Evolutionary conservation across 1,140 invertebrate genomes (phyloP), one percentile per base, ranked within the genome.

Genomic region (Trichonephila inaurata): DNA sequence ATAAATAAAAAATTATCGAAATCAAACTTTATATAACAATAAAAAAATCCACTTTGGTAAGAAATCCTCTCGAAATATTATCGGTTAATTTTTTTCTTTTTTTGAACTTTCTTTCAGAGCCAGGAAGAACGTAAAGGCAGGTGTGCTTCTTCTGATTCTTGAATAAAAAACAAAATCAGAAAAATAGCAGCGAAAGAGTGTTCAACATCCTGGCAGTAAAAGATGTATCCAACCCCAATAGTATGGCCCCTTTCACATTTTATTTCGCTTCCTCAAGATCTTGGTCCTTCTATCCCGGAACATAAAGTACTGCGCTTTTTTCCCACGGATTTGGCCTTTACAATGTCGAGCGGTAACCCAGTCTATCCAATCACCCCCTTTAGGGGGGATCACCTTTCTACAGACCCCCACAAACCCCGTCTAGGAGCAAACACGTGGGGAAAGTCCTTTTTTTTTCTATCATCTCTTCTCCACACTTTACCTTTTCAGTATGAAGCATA

Each of bases 301-400:
- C 87, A 89, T 64, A 72, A 89, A 64, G 87, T 44, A 69, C 87
- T 24, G 28, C 18, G 64, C 33, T 87, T 60, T 69, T 66, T 89
- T 89, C 87, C 87, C 87, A 89, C 87, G 87, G 87, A 66, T 89
- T 89, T 44, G 87, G 87, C 62, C 87, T 89, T 89, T 89, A 69
- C 87, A 89, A 89, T 89, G 87, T 33, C 87, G 87, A 89, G 64
- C 64, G 64, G 87, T 89, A 89, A 89, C 87, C 87, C 64, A 89
- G 87, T 69, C 87, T 89, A 89, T 69, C 87, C 87, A 89, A 28
- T 72, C 87, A 89, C 44, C 87, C 64, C 87, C 62, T 64, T 89
- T 72, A 58, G 40, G 87, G 87, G 64, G 87, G n/a, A 7, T 51
- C 51, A 51, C 51, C 61, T 62, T 87, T 60, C 58, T 24, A 4